Evolutionary conservation across 2,888 invertebrate genomes (phyloP).

Genomic region (Neoaliturus tenellus): DNA sequence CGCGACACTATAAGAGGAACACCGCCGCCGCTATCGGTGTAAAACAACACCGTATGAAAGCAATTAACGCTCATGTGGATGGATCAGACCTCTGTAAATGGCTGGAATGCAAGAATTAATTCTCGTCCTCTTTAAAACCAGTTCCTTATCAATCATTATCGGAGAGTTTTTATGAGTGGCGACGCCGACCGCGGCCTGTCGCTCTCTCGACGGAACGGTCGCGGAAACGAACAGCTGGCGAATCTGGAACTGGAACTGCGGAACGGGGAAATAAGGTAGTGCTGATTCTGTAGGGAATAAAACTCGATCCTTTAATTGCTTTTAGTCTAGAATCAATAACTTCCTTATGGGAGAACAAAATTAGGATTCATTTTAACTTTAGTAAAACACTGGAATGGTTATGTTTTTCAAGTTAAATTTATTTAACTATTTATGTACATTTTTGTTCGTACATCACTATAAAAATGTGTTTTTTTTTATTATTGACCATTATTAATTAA

Average conservation of each 20-base stretch:
- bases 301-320: too few relatives aligned
- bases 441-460: too few relatives aligned
- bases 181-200: conserved; percentile 8
- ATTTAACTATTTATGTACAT: too few relatives aligned
- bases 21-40: not conserved
- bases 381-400: too few relatives aligned
- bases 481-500: too few relatives aligned
- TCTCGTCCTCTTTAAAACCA: conserved; percentile 30
- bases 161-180: conserved; percentile 18
- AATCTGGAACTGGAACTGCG: not conserved
- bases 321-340: too few relatives aligned
- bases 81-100: not conserved
- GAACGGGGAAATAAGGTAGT: not conserved
- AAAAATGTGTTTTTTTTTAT: too few relatives aligned
- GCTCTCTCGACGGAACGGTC: not conserved
- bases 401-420: too few relatives aligned
- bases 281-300: too few relatives aligned
- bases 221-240: not conserved
- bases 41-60: not conserved
- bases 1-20: too few relatives aligned
- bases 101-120: conserved; percentile 13
- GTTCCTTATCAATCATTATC: conserved; percentile 49
- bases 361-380: too few relatives aligned
- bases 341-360: too few relatives aligned
- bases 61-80: not conserved